Conservation (phyloP, 2,797 vertebrate genomes). For the Champsocephalus gunnari region DNA sequence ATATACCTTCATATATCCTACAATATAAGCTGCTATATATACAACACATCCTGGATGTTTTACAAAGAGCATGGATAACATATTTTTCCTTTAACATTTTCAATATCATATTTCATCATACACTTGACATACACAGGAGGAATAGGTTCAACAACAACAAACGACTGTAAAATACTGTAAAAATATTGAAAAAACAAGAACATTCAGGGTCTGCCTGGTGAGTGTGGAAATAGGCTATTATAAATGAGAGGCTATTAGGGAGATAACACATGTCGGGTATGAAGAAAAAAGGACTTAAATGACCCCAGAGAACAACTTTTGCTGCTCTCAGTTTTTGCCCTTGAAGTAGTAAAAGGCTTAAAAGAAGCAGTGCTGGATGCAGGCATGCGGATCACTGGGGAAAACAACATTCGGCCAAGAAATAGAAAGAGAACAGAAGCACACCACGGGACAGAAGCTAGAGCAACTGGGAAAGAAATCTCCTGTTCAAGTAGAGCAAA, state of each 20-base stretch:
- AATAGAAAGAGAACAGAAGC: conserved; percentile 75
- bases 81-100: conserved; percentile 64
- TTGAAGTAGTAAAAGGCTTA: conserved; percentile 71
- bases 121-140: conserved; percentile 66
- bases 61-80: conserved; percentile 72
- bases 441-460: conserved; percentile 74
- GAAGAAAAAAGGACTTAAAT: conserved; percentile 27
- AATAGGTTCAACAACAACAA: conserved; percentile 69
- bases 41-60: conserved; percentile 72
- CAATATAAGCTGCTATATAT: conserved; percentile 74
- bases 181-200: conserved; percentile 77
- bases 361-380: conserved; percentile 81
- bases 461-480: conserved; percentile 66
- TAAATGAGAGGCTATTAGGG: conserved; percentile 59
- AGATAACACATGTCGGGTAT: conserved; percentile 57
- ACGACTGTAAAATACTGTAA: conserved; percentile 76
- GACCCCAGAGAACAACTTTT: conserved; percentile 45
- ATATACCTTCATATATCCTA: conserved; percentile 79
- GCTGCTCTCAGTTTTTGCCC: conserved; percentile 51
- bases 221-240: conserved; percentile 62
- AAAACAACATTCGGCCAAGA: conserved; percentile 78
- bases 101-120: conserved; percentile 70
- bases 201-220: conserved; percentile 83
- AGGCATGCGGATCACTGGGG: conserved; percentile 79
- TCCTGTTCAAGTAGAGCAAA: conserved; percentile 51